Evolutionary conservation across 2,888 invertebrate genomes (phyloP).

Genomic region (Noctua janthina): DNA sequence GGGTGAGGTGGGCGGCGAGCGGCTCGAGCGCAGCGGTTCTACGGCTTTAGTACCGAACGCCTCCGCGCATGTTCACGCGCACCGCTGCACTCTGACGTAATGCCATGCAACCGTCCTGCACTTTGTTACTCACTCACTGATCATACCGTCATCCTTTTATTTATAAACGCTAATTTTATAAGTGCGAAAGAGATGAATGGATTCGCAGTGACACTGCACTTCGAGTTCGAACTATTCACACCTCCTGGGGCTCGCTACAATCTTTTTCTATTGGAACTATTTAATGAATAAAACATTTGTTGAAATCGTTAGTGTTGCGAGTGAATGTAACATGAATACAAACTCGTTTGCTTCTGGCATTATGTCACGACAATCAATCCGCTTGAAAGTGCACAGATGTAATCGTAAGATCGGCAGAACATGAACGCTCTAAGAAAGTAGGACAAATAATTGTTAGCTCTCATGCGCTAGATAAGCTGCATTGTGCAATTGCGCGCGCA

Average conservation of each 20-base stretch:
- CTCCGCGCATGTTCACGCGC: slow-evolving; percentile 68
- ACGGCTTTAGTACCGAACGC: slow-evolving; percentile 66
- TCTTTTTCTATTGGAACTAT: slow-evolving; percentile 56
- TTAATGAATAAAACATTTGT: slow-evolving; percentile 65
- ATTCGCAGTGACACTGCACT: slow-evolving; percentile 36
- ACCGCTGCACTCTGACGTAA: slow-evolving; percentile 77
- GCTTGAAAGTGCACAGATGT: slow-evolving; percentile 78
- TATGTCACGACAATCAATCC: slow-evolving; percentile 78
- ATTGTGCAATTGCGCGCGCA: slow-evolving; percentile 84
- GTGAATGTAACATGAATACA: slow-evolving; percentile 71
- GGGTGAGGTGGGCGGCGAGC: slow-evolving; percentile 70
- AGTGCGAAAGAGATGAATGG: slow-evolving; percentile 66
- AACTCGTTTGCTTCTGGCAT: slow-evolving; percentile 65
- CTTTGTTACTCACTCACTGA: slow-evolving; percentile 62
- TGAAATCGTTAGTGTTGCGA: slow-evolving; percentile 62
- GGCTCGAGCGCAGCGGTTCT: slow-evolving; percentile 25
- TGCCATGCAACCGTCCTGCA: slow-evolving; percentile 75
- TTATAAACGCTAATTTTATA: slow-evolving; percentile 59
- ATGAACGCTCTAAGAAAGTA: slow-evolving; percentile 78
- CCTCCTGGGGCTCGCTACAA: slow-evolving; percentile 40
- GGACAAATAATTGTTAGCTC: slow-evolving; percentile 85
- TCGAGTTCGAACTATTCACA: slow-evolving; percentile 40
- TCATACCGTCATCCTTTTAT: slow-evolving; percentile 66
- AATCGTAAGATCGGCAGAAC: slow-evolving; percentile 74
- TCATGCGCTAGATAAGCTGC: slow-evolving; percentile 86